These are phyloP conservation scores for Lepidocyrtinus sp. DNA, from an alignment of 2,888 invertebrate species.

Conservation along the genomic window DNA sequence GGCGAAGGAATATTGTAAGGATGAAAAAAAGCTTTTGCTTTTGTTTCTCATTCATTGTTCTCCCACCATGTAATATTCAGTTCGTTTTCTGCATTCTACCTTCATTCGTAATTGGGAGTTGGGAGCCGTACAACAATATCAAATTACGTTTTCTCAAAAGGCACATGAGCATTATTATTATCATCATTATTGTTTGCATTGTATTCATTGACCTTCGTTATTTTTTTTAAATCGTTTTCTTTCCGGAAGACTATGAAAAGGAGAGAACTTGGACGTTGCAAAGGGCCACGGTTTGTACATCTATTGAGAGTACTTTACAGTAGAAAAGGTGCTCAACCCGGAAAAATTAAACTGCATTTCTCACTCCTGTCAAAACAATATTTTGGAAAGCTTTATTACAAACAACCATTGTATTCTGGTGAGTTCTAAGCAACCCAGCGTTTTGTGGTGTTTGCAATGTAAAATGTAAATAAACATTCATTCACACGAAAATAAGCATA, in stretches of 20 bases:
- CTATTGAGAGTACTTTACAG: not conserved
- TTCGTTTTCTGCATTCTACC: too few relatives aligned
- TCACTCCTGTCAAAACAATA: not conserved
- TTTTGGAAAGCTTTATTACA: too few relatives aligned
- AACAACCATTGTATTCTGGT: too few relatives aligned
- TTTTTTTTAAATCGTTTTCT: not conserved
- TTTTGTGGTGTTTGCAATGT: not conserved
- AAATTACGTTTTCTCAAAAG: constrained; percentile 49
- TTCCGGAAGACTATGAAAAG: not conserved
- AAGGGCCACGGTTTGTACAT: not conserved
- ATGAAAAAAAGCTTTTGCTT: constrained; percentile 28
- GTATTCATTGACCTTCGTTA: constrained; percentile 44
- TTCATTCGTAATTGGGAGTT: constrained; percentile 39
- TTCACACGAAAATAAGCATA: too few relatives aligned
- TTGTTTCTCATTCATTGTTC: too few relatives aligned
- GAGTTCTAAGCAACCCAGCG: too few relatives aligned
- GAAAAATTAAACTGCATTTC: not conserved
- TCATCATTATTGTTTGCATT: constrained; percentile 12
- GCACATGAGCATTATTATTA: not conserved
- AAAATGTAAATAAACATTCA: too few relatives aligned
- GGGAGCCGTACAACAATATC: constrained; percentile 53
- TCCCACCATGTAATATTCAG: too few relatives aligned
- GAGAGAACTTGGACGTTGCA: not conserved
- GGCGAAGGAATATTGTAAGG: constrained; percentile 21
- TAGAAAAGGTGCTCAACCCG: not conserved